Base-by-base conservation (phyloP, 2,113 vertebrate genomes). In the Dromaius novaehollandiae region DNA sequence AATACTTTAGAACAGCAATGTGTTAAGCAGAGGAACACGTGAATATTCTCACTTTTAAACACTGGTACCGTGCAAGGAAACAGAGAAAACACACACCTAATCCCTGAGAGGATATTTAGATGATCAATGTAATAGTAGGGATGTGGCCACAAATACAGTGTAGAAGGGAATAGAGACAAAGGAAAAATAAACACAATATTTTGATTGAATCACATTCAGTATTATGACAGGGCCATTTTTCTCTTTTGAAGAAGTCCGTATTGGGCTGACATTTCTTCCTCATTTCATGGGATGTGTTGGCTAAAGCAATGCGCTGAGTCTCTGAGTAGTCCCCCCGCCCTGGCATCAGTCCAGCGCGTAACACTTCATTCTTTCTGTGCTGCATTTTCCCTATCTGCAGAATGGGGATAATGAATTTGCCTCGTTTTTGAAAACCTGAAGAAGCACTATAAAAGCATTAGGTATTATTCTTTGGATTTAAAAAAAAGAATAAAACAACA, bases 331-430 rank as follows among this genome's bases (percentile, higher is more conserved):
- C 61, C 75, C 18, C 13, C 32, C 51, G 64, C 18, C 28, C 21
- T 5, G 0, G 19, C 48, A 15, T 55, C 60, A 25, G 38, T 7
- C n/a, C 28, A 11, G 21, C 13, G n/a, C 0, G 0, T 19, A 18
- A 50, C 51, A 32, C 15, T 26, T 74, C 64, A 53, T 32, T 51
- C 34, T 50, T 6, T 13, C 56, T 56, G 22, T 46, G 28, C n/a
- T 75, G 28, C 13, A 21, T 82, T 86, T 80, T 61, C 34, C 28
- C 50, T 17, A 9, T 58, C 56, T 86, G 36, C 66, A 63, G 46
- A 81, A 25, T 2, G 2, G 9, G 5, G 11, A 34, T 32, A 38
- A 28, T 15, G 69, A 70, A 81, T 75, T 19, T 42, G 14, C 13
- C 28, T 42, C 10, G 6, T 82, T 91, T 76, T 24, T n/a, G 25